phyloP scores from a whole-genome alignment of 2,888 invertebrate species.

The Leuctra nigra region DNA sequence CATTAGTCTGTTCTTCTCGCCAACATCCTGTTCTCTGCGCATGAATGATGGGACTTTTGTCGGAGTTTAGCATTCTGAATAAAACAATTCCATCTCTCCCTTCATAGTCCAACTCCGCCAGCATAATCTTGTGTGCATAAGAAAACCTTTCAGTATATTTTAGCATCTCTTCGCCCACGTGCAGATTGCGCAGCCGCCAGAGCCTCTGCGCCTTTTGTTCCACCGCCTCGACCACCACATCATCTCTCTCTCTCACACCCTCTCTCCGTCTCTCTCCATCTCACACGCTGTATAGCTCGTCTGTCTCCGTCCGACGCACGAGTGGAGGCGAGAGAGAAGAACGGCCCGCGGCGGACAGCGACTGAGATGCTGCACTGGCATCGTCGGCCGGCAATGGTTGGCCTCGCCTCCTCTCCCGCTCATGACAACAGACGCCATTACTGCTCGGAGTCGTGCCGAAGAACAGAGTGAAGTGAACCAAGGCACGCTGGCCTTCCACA shows the following conservation, averaged over 20 bases:
- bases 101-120: neutral
- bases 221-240: slow-evolving; percentile 23
- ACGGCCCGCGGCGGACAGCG: slow-evolving; percentile 7
- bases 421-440: slow-evolving; percentile 22
- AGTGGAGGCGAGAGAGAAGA: neutral
- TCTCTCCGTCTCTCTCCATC: slow-evolving; percentile 10
- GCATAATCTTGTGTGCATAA: neutral
- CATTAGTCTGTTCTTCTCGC: too few relatives aligned
- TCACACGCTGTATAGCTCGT: too few relatives aligned
- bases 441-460: slow-evolving; percentile 19
- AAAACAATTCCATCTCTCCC: slow-evolving; percentile 4
- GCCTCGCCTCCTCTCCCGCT: slow-evolving; percentile 22
- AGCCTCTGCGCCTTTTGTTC: slow-evolving; percentile 3
- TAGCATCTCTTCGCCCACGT: slow-evolving; percentile 12
- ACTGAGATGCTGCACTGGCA: neutral
- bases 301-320: neutral
- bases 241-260: slow-evolving; percentile 20
- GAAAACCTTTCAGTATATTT: slow-evolving; percentile 9
- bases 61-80: neutral
- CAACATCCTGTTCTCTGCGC: too few relatives aligned
- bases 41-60: slow-evolving; percentile 8
- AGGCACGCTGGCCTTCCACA: slow-evolving; percentile 15
- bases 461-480: slow-evolving; percentile 14
- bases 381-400: slow-evolving; percentile 9
- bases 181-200: neutral